phyloP scores from a whole-genome alignment of 2,888 invertebrate species.

The Epiperipatus broadwayi region DNA sequence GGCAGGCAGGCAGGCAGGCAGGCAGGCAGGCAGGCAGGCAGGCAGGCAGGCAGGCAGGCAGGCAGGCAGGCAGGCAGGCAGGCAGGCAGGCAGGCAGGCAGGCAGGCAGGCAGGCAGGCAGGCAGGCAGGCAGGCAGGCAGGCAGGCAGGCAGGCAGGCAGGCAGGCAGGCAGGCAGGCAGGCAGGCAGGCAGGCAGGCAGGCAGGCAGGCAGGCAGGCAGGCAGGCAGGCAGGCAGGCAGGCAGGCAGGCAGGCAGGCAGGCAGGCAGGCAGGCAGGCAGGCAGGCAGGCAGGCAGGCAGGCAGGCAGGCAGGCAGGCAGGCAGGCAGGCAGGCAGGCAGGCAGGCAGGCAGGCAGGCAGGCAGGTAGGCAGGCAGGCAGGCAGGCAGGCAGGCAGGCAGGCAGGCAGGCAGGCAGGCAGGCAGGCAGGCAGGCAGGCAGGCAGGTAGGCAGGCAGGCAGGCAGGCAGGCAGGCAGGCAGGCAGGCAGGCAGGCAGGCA shows the following conservation, averaged over 20 bases:
- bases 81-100: not conserved
- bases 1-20: not conserved
- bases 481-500: not conserved
- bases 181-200: not conserved
- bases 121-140: not conserved
- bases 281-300: slow-evolving; percentile 3
- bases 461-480: slow-evolving; percentile 1
- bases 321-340: not conserved
- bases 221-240: not conserved
- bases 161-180: not conserved
- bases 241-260: slow-evolving; percentile 1
- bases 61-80: not conserved
- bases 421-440: not conserved
- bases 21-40: not conserved
- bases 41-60: not conserved
- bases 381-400: too few species aligned
- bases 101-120: not conserved
- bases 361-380: too few species aligned
- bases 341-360: not conserved
- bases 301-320: not conserved
- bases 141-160: not conserved
- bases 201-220: not conserved
- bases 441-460: too few species aligned
- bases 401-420: not conserved
- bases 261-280: slow-evolving; percentile 3